phyloP scores from a whole-genome alignment of 2,888 invertebrate genomes.

The Rhingia campestris region DNA sequence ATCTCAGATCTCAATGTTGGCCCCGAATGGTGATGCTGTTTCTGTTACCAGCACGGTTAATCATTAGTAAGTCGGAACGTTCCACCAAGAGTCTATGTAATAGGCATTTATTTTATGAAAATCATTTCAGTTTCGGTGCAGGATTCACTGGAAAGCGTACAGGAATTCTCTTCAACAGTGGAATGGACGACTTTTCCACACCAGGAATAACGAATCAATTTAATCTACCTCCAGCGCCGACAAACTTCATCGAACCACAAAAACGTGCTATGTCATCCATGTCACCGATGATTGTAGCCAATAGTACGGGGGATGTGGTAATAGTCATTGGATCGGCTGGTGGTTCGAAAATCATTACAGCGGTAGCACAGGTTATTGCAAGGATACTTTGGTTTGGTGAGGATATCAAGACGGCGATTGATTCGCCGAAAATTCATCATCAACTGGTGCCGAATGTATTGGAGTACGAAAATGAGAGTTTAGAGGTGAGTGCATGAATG shows the following conservation, averaged over 20 bases:
- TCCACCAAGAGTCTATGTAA: not conserved
- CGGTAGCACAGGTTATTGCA: slow-evolving; percentile 86
- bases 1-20: slow-evolving; percentile 93
- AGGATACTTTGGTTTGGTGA: slow-evolving; percentile 87
- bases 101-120: not conserved
- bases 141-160: slow-evolving; percentile 90
- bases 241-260: slow-evolving; percentile 91
- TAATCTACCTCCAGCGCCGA: slow-evolving; percentile 89
- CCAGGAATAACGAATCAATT: slow-evolving; percentile 88
- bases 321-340: slow-evolving; percentile 93
- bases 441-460: slow-evolving; percentile 91
- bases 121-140: slow-evolving; percentile 89
- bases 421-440: slow-evolving; percentile 91
- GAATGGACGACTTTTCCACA: slow-evolving; percentile 97
- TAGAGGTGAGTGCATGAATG: slow-evolving; percentile 75
- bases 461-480: slow-evolving; percentile 86
- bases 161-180: slow-evolving; percentile 95
- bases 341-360: slow-evolving; percentile 93
- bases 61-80: slow-evolving; percentile 84
- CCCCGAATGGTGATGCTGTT: slow-evolving; percentile 95
- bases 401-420: slow-evolving; percentile 88
- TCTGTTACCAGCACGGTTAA: slow-evolving; percentile 95
- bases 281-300: slow-evolving; percentile 91
- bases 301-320: slow-evolving; percentile 85
- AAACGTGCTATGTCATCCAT: slow-evolving; percentile 95